Evolutionary conservation across 1,140 invertebrate species (phyloP), one percentile per base, ranked within the genome.

Genomic region (Dryas iulia): DNA sequence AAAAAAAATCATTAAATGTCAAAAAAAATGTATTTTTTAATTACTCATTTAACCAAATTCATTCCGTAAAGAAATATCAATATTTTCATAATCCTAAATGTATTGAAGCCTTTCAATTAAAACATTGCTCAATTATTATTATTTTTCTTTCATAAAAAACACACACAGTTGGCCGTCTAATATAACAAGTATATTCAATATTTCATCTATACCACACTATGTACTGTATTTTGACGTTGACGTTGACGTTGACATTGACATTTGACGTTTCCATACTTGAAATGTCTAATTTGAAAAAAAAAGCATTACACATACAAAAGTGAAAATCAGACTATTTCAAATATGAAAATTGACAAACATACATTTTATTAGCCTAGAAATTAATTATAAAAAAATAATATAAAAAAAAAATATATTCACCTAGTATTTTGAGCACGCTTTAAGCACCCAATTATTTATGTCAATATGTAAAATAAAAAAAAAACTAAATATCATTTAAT

Each of bases 151-250:
- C 10, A 47, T 18, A 1, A 6, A 47, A 47, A 18, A 47, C 18
- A 7, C 39, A 14, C 39, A 39, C 53, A 57, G 62, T 65, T 54
- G 62, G 62, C 18, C 62, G 23, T 26, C 24, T 39, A 47, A 24
- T n/a, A 47, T 66, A 58, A 66, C 54, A 47, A 66, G 39, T 39
- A 58, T 58, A 28, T 56, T 57, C 11, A 26, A 56, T 56, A 25
- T 56, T 56, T 24, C 39, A 7, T 25, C 21, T 65, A 58, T 28
- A 35, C 26, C 47, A 56, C 24, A 12, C n/a, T 61, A 63, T 63
- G 26, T 54, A 52, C 26, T 63, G 52, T 57, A 56, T 57, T 64
- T 64, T 57, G 18, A 63, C 52, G 30, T 60, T 47, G 24, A 18
- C 23, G 8, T 60, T 60, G 59, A 47, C 39, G 26, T 28, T 28